Evolutionary conservation across 2,888 invertebrate species (phyloP).

Genomic region (Girardia tigrina): DNA sequence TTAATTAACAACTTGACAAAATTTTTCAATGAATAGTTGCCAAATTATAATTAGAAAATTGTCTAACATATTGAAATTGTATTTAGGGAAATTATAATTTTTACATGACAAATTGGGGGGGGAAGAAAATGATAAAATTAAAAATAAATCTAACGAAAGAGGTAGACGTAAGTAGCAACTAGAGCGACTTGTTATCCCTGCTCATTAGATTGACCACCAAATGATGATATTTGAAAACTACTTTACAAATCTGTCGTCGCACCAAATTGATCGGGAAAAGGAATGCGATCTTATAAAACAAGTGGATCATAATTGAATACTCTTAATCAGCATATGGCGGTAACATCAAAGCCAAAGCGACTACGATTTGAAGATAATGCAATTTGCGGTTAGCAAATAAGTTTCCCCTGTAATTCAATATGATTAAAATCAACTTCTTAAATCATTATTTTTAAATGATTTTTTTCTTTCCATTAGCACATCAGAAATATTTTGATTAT

Average conservation of each 20-base stretch:
- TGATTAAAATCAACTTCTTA: constrained; percentile 23
- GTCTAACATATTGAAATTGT: too few relatives aligned
- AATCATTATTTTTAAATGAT: constrained; percentile 17
- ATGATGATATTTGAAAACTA: constrained; percentile 20
- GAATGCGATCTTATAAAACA: constrained; percentile 20
- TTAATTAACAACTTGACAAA: too few relatives aligned
- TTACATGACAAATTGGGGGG: neutral
- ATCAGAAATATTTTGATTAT: neutral
- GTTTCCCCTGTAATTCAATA: constrained; percentile 23
- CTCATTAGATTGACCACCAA: constrained; percentile 5
- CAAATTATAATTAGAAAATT: too few relatives aligned
- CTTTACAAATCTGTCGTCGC: constrained; percentile 16
- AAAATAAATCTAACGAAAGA: too few relatives aligned
- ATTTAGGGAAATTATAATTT: too few relatives aligned
- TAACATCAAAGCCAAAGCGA: neutral
- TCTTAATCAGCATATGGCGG: constrained; percentile 14
- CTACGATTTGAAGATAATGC: constrained; percentile 6
- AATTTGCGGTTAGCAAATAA: constrained; percentile 4
- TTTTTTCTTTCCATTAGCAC: neutral
- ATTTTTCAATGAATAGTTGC: too few relatives aligned
- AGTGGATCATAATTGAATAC: constrained; percentile 23
- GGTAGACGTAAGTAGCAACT: neutral
- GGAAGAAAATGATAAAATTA: neutral
- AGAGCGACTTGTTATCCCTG: constrained; percentile 15
- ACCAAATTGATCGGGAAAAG: neutral